These are phyloP conservation scores for Eristalinus aeneus DNA, from an alignment of 2,888 invertebrate genomes.

Conservation along the genomic window DNA sequence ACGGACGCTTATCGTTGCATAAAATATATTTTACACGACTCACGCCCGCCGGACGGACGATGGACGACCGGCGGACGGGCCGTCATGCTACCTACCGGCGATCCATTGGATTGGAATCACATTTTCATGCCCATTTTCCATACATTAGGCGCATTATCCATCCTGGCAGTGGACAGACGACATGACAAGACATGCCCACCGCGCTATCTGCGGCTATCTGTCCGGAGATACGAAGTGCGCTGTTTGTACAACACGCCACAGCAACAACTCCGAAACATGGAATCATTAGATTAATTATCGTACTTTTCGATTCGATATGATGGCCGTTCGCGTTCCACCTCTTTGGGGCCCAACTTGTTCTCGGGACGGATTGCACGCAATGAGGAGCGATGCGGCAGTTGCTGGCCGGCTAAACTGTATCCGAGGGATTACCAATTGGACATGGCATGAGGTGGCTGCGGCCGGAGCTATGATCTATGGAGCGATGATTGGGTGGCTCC, in stretches of 20 bases:
- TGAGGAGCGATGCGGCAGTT: constrained; percentile 53
- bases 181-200: constrained; percentile 66
- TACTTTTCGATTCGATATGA: constrained; percentile 67
- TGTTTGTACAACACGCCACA: neutral
- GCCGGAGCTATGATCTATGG: constrained; percentile 46
- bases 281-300: constrained; percentile 71
- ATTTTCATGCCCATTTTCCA: constrained; percentile 67
- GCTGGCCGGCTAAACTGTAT: constrained; percentile 55
- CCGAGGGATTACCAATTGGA: constrained; percentile 66
- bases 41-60: too few relatives aligned
- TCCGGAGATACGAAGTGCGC: constrained; percentile 35
- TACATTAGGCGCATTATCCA: constrained; percentile 64
- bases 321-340: neutral
- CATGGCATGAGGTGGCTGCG: constrained; percentile 54
- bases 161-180: constrained; percentile 54
- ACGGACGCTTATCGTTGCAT: constrained; percentile 69
- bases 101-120: constrained; percentile 50
- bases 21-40: constrained; percentile 67
- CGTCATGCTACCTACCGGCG: constrained; percentile 50
- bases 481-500: constrained; percentile 55
- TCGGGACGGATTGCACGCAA: constrained; percentile 47
- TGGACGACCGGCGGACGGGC: constrained; percentile 6
- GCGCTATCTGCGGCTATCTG: constrained; percentile 63
- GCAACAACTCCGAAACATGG: constrained; percentile 37
- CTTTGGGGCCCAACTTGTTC: neutral